A percentile compares a stretch with the other conserved stretches of the same genome.
Evolutionary conservation across 1,140 invertebrate genomes (phyloP).

Genomic region (Bombus terrestris): DNA sequence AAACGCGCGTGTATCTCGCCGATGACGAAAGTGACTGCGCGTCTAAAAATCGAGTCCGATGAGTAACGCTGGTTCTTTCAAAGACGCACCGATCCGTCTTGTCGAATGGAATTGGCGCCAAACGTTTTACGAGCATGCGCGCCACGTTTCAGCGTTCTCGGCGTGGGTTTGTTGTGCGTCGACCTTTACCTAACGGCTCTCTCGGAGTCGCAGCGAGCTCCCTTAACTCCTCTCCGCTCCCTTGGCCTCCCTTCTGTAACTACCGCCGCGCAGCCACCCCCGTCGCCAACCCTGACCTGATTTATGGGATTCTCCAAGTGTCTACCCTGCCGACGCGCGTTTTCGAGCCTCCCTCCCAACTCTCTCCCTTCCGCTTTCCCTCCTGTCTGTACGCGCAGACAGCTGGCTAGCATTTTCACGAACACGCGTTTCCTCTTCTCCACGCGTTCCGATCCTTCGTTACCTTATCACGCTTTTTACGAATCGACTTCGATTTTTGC

Average conservation of each 20-base stretch:
- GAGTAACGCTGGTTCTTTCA: not conserved
- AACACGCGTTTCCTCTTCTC: constrained; percentile 7
- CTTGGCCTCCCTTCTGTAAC: constrained; percentile 56
- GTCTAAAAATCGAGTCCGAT: too few species aligned
- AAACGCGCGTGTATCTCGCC: too few species aligned
- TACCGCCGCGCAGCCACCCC: constrained; percentile 71
- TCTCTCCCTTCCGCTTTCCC: constrained; percentile 22
- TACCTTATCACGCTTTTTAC: not conserved
- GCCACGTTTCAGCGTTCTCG: constrained; percentile 49
- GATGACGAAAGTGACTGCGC: too few species aligned
- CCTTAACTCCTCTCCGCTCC: constrained; percentile 43
- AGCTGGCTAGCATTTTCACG: constrained; percentile 79
- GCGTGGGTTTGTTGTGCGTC: constrained; percentile 78
- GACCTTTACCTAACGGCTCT: constrained; percentile 80
- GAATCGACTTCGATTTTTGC: not conserved
- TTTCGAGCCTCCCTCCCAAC: constrained; percentile 61
- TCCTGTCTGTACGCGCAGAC: constrained; percentile 64
- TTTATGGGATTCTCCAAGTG: constrained; percentile 83
- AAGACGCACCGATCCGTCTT: constrained; percentile 27
- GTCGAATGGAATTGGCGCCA: constrained; percentile 68
- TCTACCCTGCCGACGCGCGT: constrained; percentile 76
- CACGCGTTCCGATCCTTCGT: not conserved
- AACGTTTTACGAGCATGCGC: constrained; percentile 69
- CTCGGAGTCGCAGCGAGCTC: constrained; percentile 63
- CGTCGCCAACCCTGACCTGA: constrained; percentile 83